Evolutionary conservation across 2,888 invertebrate species (phyloP).

Genomic region (Latrodectus hesperus): DNA sequence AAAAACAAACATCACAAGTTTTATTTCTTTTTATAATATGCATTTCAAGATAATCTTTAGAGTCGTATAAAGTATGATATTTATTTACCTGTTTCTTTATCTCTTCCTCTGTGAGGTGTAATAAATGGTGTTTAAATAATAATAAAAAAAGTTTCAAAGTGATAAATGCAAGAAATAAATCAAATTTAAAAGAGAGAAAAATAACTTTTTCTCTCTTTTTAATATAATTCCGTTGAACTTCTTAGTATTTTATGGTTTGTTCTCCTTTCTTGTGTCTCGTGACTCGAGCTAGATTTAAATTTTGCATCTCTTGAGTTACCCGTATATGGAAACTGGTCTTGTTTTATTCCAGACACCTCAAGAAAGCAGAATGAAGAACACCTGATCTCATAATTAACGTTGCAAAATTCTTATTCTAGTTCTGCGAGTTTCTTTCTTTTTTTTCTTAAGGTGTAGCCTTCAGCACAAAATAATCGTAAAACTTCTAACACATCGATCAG

Average conservation of each 20-base stretch:
- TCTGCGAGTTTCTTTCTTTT: background rate
- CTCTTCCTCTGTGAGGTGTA: no score
- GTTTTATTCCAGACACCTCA: background rate
- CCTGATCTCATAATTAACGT: constrained; percentile 1
- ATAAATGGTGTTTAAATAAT: no score
- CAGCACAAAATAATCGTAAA: background rate
- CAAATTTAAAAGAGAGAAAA: no score
- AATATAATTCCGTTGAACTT: no score
- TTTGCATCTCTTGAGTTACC: background rate
- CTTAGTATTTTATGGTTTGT: background rate
- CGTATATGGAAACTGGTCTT: background rate
- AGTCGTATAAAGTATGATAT: no score
- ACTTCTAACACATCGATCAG: background rate
- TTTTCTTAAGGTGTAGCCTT: background rate
- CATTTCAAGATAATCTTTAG: no score
- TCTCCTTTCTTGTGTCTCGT: background rate
- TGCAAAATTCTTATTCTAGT: background rate
- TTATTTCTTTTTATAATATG: no score
- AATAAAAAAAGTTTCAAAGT: no score
- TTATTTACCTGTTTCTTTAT: no score
- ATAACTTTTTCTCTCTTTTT: no score
- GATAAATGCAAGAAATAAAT: no score
- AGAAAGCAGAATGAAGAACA: background rate
- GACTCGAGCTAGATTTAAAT: background rate
- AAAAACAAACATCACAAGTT: no score